Conservation (phyloP, 1,140 invertebrate species). For the Globodera rostochiensis region DNA sequence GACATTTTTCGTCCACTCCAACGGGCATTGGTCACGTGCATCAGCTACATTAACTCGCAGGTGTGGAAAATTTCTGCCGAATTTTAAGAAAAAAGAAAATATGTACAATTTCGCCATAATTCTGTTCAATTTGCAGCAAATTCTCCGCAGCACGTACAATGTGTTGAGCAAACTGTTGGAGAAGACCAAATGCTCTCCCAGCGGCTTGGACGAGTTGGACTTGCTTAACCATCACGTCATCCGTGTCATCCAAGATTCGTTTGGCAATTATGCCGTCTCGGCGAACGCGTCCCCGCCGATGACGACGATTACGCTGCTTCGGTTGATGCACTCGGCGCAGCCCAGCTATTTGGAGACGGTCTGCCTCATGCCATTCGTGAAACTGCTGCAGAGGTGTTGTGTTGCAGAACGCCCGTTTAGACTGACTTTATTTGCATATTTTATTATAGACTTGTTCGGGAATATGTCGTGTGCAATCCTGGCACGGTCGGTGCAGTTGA, state of each 20-base stretch:
- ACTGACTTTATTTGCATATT: not conserved
- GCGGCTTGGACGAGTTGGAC: constrained; percentile 48
- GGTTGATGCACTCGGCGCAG: constrained; percentile 40
- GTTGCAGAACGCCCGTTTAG: no score
- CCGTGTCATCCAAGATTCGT: constrained; percentile 43
- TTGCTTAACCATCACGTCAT: constrained; percentile 41
- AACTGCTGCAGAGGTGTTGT: constrained; percentile 36
- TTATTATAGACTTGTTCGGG: constrained; percentile 32
- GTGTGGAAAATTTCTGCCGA: not conserved
- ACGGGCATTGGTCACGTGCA: constrained; percentile 39
- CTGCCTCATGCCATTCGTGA: constrained; percentile 38
- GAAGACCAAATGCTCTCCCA: constrained; percentile 36
- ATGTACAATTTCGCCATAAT: not conserved
- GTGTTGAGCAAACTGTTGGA: constrained; percentile 48
- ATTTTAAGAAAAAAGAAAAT: constrained; percentile 8
- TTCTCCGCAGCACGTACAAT: constrained; percentile 41
- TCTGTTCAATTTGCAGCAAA: constrained; percentile 32
- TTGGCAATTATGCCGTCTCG: constrained; percentile 21
- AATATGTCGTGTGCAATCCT: constrained; percentile 28
- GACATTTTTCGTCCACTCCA: constrained; percentile 47
- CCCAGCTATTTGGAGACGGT: constrained; percentile 43
- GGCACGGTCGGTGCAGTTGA: constrained; percentile 22
- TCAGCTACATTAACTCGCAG: constrained; percentile 35
- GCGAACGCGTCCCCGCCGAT: constrained; percentile 12
- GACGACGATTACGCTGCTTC: constrained; percentile 40